Evolutionary conservation across 2,113 vertebrate species (phyloP).

Genomic region (Donacobius atricapilla): DNA sequence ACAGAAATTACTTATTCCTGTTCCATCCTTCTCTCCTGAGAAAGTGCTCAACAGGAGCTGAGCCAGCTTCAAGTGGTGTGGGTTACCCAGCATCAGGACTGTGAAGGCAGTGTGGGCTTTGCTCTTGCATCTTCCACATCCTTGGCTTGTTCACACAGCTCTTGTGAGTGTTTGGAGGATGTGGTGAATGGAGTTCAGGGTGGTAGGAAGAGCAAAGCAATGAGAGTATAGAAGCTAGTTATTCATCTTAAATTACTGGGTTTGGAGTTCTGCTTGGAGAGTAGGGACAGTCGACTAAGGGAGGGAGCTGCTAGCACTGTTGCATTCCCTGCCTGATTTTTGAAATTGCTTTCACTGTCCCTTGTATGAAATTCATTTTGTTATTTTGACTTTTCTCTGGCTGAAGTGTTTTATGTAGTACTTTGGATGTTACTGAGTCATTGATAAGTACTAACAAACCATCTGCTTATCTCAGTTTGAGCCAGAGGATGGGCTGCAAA

Average conservation of each 20-base stretch:
- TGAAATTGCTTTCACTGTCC: slow-evolving; percentile 1
- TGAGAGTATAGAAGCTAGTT: background rate
- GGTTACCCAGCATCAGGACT: fast-evolving
- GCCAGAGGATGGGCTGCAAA: slow-evolving; percentile 23
- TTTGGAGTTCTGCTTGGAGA: background rate
- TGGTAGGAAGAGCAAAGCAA: background rate
- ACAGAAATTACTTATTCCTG: background rate
- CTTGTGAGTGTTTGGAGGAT: background rate
- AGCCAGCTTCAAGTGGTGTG: background rate
- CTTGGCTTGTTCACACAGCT: background rate
- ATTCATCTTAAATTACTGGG: background rate
- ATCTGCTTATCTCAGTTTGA: slow-evolving; percentile 53
- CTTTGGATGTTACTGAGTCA: slow-evolving; percentile 43
- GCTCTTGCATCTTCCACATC: background rate
- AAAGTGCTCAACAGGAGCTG: background rate
- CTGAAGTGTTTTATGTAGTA: slow-evolving; percentile 38
- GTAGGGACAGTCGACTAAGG: background rate
- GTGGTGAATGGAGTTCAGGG: background rate
- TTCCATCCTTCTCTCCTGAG: background rate
- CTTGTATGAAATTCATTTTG: background rate
- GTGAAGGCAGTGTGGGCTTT: fast-evolving
- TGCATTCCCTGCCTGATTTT: background rate
- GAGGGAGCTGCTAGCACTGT: background rate
- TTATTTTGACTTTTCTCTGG: slow-evolving; percentile 30
- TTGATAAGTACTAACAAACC: slow-evolving; percentile 49